These are phyloP conservation scores for Hetaerina americana DNA, from an alignment of 1,140 invertebrate genomes.

Conservation along the genomic window DNA sequence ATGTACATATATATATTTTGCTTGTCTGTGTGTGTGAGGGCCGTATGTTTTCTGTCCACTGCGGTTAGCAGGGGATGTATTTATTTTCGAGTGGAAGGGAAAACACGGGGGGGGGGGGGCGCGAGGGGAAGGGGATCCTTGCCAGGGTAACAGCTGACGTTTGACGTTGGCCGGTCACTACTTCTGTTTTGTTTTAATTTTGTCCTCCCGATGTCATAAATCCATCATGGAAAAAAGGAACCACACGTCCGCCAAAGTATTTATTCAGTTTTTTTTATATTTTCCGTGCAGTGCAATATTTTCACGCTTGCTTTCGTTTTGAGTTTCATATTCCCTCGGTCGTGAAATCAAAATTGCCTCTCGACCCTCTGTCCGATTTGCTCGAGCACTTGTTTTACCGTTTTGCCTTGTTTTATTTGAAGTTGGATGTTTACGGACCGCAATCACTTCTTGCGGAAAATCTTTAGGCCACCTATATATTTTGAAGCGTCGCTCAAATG, in stretches of 20 bases:
- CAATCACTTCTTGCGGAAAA: background rate
- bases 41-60: background rate
- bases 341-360: background rate
- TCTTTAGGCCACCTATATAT: background rate
- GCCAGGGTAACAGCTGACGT: background rate
- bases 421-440: background rate
- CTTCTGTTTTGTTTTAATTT: background rate
- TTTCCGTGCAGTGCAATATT: background rate
- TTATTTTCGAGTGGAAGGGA: background rate
- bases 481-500: background rate
- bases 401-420: background rate
- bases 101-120: too few species aligned
- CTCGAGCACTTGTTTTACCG: background rate
- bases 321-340: background rate
- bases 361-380: background rate
- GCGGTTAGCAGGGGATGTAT: background rate
- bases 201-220: background rate
- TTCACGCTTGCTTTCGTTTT: background rate
- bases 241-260: background rate
- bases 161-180: background rate
- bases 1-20: background rate
- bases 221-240: background rate
- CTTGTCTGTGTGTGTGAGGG: background rate
- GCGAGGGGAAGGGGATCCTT: too few species aligned
- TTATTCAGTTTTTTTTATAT: background rate